Base-by-base conservation (phyloP, 2,113 vertebrate species). In the Tretioscincus oriximinensis region DNA sequence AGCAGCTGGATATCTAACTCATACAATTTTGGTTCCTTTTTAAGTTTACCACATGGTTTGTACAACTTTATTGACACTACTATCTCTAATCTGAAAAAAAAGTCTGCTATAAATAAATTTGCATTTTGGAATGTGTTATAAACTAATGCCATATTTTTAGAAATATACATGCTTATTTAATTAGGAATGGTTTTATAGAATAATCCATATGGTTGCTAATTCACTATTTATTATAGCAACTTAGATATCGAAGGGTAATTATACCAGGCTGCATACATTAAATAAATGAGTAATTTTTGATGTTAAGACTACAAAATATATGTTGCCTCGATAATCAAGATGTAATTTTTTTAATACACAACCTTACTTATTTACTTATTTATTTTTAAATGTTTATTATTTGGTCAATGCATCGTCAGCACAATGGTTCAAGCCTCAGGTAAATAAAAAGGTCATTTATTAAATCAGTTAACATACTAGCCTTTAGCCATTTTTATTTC, bases 21-120 rank as follows among this genome's bases (percentile, higher is more conserved):
- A 65, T 11, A 22, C 29, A 51, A 77, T 77, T 77, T 70, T 72
- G 41, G 22, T 14, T 70, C 7, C 24, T 77, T 70, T 71, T 7
- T 22, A 64, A 21, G 12, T n/a, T 77, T 64, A 67, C 28, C 3
- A 54, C 22, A n/a, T 14, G n/a, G 22, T 66, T 45, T 29, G 20
- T 49, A 66, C 47, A 78, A 77, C 29, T 66, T 12, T 73, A 68
- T 41, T 77, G 58, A 70, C 54, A 83, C 66, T 77, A 77, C 78
- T 7, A 70, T 45, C 49, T 45, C 24, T 78, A 72, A 77, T 77
- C 20, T 35, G n/a, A 21, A 60, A 75, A 78, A 81, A 60, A 81
- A 84, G 66, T 60, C 73, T 82, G 35, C 68, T 60, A 16, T 1
- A 81, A 72, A 65, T 73, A 68, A 83, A 24, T 28, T 14, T 28